Percentiles rank a stretch among this genome's conserved stretches.
These are phyloP conservation scores for Phacellophora camtschatica DNA, from an alignment of 30 jellyfish, hydroid and myxozoan species.

Conservation along the genomic window DNA sequence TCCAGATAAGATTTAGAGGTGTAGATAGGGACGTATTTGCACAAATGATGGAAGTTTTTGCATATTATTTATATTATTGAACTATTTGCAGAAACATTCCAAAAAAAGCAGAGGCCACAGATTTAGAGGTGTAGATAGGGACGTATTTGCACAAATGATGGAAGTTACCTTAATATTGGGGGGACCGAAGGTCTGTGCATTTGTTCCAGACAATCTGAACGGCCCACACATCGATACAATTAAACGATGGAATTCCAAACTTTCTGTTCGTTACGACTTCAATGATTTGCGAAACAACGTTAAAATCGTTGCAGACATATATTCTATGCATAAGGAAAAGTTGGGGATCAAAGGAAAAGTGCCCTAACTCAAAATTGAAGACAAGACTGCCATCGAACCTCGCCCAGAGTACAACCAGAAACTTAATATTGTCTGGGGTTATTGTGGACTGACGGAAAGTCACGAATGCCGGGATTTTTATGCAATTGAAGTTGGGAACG, in stretches of 20 bases:
- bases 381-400: constrained; percentile 43
- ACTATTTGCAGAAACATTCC: no score
- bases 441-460: constrained; percentile 38
- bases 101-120: constrained; percentile 10
- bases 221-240: constrained; percentile 43
- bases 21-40: constrained; percentile 12
- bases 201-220: constrained; percentile 27
- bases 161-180: constrained; percentile 27
- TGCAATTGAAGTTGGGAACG: constrained; percentile 21
- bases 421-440: constrained; percentile 33
- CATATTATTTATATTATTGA: no score
- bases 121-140: constrained; percentile 6
- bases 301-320: constrained; percentile 11
- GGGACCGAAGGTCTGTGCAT: constrained; percentile 29
- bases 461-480: constrained; percentile 11
- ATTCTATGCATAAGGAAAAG: background rate
- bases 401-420: constrained; percentile 36
- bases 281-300: background rate
- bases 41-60: constrained; percentile 36
- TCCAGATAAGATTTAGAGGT: constrained; percentile 17
- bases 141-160: constrained; percentile 20
- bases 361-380: constrained; percentile 19
- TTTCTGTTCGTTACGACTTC: background rate
- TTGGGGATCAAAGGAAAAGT: background rate
- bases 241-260: constrained; percentile 25